Evolutionary conservation across 1,140 invertebrate genomes (phyloP), one percentile per base, ranked within the genome.

Genomic region (Ooceraea biroi): DNA sequence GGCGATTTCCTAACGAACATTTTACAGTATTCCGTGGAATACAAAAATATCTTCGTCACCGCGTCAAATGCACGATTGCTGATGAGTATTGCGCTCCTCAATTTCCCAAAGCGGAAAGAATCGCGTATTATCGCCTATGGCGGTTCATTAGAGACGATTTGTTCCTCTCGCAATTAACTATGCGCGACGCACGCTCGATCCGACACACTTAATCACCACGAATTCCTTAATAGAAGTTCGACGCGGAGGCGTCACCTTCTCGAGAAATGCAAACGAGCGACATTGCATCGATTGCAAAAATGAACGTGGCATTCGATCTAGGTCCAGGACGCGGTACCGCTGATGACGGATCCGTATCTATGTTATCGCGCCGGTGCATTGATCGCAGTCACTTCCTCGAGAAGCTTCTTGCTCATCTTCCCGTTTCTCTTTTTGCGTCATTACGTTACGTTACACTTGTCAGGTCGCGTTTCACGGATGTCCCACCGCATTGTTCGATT

Each of bases 381-480:
- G 2, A 2, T 36, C 36, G 36, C 36, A 27, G 48, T 57, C 36
- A 19, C 50, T 78, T 78, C 63, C 76, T 66, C 36, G 7, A 7
- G 57, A 61, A 27, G 17, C n/a, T n/a, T 19, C 4, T 50, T 44
- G 5, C 30, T 55, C 19, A 19, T 55, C 22, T 78, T 55, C 48
- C 41, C 27, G 63, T 57, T 41, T 55, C 0, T 52, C 41, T 71
- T 76, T 36, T 71, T 44, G 30, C 76, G 22, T 46, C 76, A 71
- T 80, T 80, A 71, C 76, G 12, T 76, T 17, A 65, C 17, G 65
- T 71, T 80, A 80, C 25, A 71, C 65, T 71, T 69, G 48, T n/a
- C 22, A 22, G 50, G 19, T 57, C 22, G 76, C 52, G 36, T 69
- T 78, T 41, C 50, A 69, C 36, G 76, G 63, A 41, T 46, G 22